Percentiles rank a stretch among this genome's conserved stretches.
Conservation (phyloP, 2,113 vertebrate genomes). For the Ivindomyrus marchei region DNA sequence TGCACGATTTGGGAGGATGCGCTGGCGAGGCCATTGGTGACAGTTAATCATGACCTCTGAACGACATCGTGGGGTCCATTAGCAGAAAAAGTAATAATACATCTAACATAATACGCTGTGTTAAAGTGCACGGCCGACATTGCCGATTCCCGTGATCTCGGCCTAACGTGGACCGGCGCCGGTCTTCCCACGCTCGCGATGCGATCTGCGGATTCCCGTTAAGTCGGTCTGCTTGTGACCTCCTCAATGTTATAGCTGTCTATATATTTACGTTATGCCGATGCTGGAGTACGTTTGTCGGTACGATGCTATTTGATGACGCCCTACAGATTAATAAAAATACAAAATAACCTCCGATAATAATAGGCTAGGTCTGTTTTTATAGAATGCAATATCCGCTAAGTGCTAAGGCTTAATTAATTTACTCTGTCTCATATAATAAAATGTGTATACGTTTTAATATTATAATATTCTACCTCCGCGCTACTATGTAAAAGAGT, state of each 20-base stretch:
- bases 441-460: neutral
- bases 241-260: neutral
- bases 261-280: neutral
- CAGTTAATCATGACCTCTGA: conserved; percentile 6
- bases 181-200: neutral
- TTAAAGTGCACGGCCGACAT: neutral
- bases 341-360: neutral
- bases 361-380: neutral
- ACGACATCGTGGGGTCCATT: conserved; percentile 6
- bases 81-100: neutral
- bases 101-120: neutral
- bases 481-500: neutral
- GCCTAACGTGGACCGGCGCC: neutral
- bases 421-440: neutral
- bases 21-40: neutral
- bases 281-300: neutral
- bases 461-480: neutral
- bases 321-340: neutral
- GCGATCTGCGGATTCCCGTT: neutral
- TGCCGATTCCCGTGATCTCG: neutral
- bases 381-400: neutral
- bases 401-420: neutral
- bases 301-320: neutral
- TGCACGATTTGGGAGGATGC: neutral
- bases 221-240: neutral